phyloP scores from a whole-genome alignment of 2,888 invertebrate species.

The Tachina lurida region DNA sequence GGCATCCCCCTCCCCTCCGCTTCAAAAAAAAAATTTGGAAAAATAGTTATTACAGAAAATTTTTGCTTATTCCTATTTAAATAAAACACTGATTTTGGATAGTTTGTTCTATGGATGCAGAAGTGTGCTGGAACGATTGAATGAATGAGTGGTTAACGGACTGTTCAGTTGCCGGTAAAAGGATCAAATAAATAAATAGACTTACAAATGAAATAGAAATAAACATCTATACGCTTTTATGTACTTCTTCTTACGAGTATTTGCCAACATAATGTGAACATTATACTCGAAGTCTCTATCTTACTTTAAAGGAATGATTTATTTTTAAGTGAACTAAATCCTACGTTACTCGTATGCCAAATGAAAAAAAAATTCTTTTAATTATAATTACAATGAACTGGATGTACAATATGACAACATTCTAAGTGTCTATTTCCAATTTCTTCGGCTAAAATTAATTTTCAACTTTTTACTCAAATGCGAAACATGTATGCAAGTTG shows the following conservation, averaged over 20 bases:
- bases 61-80: constrained; percentile 15
- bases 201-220: not conserved
- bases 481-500: too few species aligned
- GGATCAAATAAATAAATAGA: not conserved
- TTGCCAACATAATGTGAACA: too few species aligned
- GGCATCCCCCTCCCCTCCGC: not conserved
- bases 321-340: not conserved
- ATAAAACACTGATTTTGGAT: constrained; percentile 31
- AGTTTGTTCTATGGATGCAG: not conserved
- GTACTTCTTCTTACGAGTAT: too few species aligned
- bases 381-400: not conserved
- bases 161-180: constrained; percentile 5
- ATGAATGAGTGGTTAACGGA: not conserved
- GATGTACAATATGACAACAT: too few species aligned
- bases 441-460: too few species aligned
- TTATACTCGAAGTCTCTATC: too few species aligned
- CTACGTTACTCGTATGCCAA: too few species aligned
- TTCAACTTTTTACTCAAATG: too few species aligned
- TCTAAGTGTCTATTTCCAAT: too few species aligned
- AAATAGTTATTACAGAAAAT: not conserved
- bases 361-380: not conserved
- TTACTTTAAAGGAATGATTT: not conserved
- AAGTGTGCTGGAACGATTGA: constrained; percentile 5
- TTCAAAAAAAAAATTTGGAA: not conserved
- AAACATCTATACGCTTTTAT: too few species aligned